Evolutionary conservation across 2,113 vertebrate genomes (phyloP), one percentile per base, ranked within the genome.

Genomic region (Ranitomeya variabilis): DNA sequence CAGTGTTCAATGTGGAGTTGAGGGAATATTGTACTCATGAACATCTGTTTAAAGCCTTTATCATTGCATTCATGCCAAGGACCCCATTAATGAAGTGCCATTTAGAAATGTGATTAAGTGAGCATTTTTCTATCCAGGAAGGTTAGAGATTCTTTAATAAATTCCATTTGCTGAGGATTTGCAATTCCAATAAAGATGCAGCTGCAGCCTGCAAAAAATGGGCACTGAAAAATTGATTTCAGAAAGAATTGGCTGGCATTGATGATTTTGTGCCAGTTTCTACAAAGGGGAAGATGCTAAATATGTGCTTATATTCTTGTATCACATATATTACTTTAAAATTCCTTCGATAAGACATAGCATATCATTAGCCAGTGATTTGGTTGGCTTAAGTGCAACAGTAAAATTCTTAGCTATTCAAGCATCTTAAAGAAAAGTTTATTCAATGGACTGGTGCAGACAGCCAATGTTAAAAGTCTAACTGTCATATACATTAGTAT

Each of bases 81-180:
- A 89, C 74, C 87, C 87, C 82, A 85, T 89, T 89, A 89, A 89
- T 89, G 74, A 89, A 89, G 82, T 89, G 87, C 87, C 87, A 89
- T 89, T 89, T 89, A 89, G 60, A 89, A 89, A 89, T 85, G 81
- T 89, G 87, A 89, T 89, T 89, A 89, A 89, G 87, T 69, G 82
- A 69, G 82, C 81, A 69, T 79, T 89, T 85, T 79, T 71, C 87
- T 89, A 78, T 79, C 71, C 80, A 85, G 81, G 82, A 89, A 85
- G 81, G 87, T 79, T 85, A 79, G 81, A 85, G 82, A 69, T 79
- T 89, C 69, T 66, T 89, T 89, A 89, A 89, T 89, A 89, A 78
- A 89, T 89, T 89, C 87, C 73, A 85, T 78, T 85, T 89, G 87
- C 87, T 78, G 76, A 79, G 82, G 81, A 89, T 89, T 89, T 89